Evolutionary conservation across 1,140 invertebrate species (phyloP), one percentile per base, ranked within the genome.

Genomic region (Anastatus disparis): DNA sequence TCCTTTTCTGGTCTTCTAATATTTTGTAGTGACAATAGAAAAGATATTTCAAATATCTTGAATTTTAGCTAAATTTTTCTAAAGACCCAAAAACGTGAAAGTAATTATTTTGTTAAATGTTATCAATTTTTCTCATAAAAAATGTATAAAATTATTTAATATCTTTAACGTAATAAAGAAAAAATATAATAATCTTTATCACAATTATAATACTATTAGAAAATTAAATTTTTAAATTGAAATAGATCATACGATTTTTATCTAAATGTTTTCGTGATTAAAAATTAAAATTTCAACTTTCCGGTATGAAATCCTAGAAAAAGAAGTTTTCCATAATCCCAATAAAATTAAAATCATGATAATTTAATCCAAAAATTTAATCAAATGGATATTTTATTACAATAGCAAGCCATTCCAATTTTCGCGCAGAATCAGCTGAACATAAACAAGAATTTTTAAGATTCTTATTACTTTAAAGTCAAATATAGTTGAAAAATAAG

Each of bases 371-470:
- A 6, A 22, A 3, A 22, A 13, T 52, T 15, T 1, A 52, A 27
- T 4, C 24, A n/a, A 52, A 29, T 52, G 26, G 24, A 27, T 52
- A 52, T 52, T 52, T 52, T 26, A 15, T 27, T 27, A 52, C 7
- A 52, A 6, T 4, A 15, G 1, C 2, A 48, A 3, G 26, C 29
- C 29, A 52, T 27, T 52, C 31, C 8, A 2, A 17, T 38, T 58
- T 17, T 58, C 17, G n/a, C 17, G 17, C 31, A 10, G 9, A 20
- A 8, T 40, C 17, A 58, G 20, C n/a, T 13, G n/a, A 58, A 58
- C 35, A 58, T 58, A 35, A 58, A 58, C 20, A 58, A 58, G 17
- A 40, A 40, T 58, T 22, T 22, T 22, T 17, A 58, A 7, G n/a
- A 58, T 24, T 58, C 31, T 17, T 10, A 55, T 35, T 9, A 3